Evolutionary conservation across 2,113 vertebrate genomes (phyloP).

Genomic region (Plectropomus leopardus): DNA sequence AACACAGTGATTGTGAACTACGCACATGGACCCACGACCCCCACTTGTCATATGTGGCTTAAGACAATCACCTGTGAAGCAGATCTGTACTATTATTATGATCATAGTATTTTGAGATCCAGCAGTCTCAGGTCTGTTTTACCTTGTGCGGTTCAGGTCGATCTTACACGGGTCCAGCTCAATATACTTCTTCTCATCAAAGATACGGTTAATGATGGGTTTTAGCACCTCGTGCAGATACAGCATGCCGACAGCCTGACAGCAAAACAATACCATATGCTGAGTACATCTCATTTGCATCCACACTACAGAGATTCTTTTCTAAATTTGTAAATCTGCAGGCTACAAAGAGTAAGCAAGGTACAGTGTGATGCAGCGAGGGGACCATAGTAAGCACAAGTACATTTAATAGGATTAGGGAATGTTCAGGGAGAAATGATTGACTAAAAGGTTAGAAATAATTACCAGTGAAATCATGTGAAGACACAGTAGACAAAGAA

Average conservation of each 20-base stretch:
- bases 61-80: background rate
- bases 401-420: background rate
- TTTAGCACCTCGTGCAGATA: slow-evolving; percentile 92
- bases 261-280: slow-evolving; percentile 47
- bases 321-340: slow-evolving; percentile 12
- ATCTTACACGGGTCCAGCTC: slow-evolving; percentile 94
- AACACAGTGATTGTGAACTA: slow-evolving; percentile 24
- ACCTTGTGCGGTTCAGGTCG: slow-evolving; percentile 89
- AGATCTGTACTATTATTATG: background rate
- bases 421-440: background rate
- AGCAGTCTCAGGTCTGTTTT: slow-evolving; percentile 37
- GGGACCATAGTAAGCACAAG: too few species aligned
- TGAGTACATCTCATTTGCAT: slow-evolving; percentile 35
- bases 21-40: background rate
- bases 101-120: background rate
- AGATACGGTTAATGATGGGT: slow-evolving; percentile 88
- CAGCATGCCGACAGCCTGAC: slow-evolving; percentile 92
- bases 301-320: background rate
- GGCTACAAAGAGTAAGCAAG: background rate
- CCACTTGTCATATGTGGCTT: background rate
- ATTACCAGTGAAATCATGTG: background rate
- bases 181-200: slow-evolving; percentile 94
- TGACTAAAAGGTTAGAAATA: background rate
- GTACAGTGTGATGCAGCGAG: background rate
- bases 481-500: background rate